Evolutionary conservation across 2,113 vertebrate genomes (phyloP).

Genomic region (Gambusia holbrooki): DNA sequence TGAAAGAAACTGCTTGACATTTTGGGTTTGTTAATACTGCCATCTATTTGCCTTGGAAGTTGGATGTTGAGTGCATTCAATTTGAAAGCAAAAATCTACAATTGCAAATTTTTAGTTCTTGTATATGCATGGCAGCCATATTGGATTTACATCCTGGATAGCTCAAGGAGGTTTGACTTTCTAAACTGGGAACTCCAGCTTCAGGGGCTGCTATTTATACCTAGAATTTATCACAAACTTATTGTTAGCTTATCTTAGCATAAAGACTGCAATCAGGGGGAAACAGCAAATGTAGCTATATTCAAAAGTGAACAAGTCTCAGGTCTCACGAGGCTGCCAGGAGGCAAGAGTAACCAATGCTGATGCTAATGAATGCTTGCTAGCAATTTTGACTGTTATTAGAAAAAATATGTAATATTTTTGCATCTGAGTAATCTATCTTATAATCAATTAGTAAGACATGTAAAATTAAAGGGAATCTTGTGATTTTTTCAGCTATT

Average conservation of each 20-base stretch:
- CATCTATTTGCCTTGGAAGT: not conserved
- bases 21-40: conserved; percentile 2
- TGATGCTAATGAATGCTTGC: not conserved
- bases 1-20: conserved; percentile 28
- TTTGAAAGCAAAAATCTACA: not conserved
- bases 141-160: not conserved
- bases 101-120: not conserved
- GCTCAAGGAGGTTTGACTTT: not conserved
- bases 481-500: not conserved
- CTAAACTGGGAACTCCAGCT: not conserved
- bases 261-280: conserved; percentile 5
- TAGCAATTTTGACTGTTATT: not conserved
- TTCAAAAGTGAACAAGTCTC: not conserved
- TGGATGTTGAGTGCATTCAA: not conserved
- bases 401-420: not conserved
- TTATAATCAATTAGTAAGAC: not conserved
- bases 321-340: not conserved
- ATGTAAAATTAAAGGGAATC: not conserved
- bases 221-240: not conserved
- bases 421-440: not conserved
- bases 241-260: conserved; percentile 3
- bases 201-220: too few relatives aligned
- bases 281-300: not conserved
- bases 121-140: not conserved
- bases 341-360: fast-evolving